Base-by-base conservation (phyloP, 2,888 invertebrate species). In the Nemotelus pantherinus region DNA sequence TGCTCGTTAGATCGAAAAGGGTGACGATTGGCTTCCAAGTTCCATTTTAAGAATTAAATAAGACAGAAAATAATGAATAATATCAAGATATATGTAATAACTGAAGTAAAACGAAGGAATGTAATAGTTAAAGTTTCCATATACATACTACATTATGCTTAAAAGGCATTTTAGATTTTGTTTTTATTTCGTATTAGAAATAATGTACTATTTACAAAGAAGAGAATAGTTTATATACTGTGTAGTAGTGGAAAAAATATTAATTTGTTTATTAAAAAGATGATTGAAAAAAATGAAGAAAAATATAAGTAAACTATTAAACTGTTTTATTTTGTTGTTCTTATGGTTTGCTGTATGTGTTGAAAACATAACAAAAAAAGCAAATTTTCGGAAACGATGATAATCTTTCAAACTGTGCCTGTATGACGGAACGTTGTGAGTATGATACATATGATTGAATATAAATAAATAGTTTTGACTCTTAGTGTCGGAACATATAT, bases 121-220 rank as follows among this genome's bases (percentile, higher is more conserved):
- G 50, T 74, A 50, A 60, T 74, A 74, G 74, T 60, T 60, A 10
- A 48, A 74, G 63, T 55, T 74, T 74, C 58, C 60, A 74, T 57
- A 55, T 25, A 68, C 50, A 53, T 58, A 58, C 58, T 72, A 72
- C 55, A 53, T 53, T 4, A 68, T 44, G 58, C 72, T 72, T 25
- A 53, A 41, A 9, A 72, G 9, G 47, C 58, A 58, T 72, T 72
- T 72, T 72, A 57, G 25, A 63, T 63, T 10, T 47, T 72, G 47
- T 63, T 60, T 74, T 47, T 74, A 63, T 60, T 68, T 74, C 43
- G n/a, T 74, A n/a, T 70, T 70, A 53, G 70, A 70, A 70, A 53
- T 41, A 55, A 39, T 53, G 70, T 70, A 60, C 25, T 25, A 25
- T 41, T 63, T 74, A 58, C 45, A 48, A 63, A 74, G 10, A 44